These are phyloP conservation scores for Clitarchus hookeri DNA, from an alignment of 2,888 invertebrate species.

Conservation along the genomic window DNA sequence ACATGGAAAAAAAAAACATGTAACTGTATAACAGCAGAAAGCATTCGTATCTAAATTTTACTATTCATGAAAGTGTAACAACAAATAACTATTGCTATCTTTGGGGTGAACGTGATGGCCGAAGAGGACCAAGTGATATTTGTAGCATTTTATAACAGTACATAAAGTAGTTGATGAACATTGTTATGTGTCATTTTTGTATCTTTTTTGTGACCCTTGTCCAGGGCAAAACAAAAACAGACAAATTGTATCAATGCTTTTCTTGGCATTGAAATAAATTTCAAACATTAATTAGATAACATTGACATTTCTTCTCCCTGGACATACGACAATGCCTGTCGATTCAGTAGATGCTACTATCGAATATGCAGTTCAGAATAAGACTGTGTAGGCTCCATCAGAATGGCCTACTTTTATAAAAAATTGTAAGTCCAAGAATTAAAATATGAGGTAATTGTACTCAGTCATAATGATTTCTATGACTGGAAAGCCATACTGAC, in stretches of 20 bases:
- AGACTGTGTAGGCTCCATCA: conserved; percentile 45
- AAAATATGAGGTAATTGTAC: conserved; percentile 15
- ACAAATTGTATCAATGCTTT: neutral
- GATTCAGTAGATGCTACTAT: conserved; percentile 41
- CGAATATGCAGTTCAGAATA: conserved; percentile 43
- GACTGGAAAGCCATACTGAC: conserved; percentile 10
- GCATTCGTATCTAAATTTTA: conserved; percentile 15
- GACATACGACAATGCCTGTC: neutral
- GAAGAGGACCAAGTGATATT: neutral
- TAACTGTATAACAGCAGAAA: neutral
- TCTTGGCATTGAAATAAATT: neutral
- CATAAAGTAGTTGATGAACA: conserved; percentile 15
- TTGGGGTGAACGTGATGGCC: no score
- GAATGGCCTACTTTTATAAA: conserved; percentile 45
- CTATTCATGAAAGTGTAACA: neutral
- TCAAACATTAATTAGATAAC: neutral
- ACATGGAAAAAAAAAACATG: conserved; percentile 22
- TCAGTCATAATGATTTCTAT: conserved; percentile 10
- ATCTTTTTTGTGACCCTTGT: neutral
- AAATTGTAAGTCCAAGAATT: conserved; percentile 43
- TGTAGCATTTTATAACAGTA: conserved; percentile 12
- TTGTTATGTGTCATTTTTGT: neutral
- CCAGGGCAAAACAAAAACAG: neutral
- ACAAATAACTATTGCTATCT: neutral
- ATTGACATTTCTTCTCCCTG: conserved; percentile 20